Conservation (phyloP, 2,888 invertebrate species). For the Shargacucullia verbasci region DNA sequence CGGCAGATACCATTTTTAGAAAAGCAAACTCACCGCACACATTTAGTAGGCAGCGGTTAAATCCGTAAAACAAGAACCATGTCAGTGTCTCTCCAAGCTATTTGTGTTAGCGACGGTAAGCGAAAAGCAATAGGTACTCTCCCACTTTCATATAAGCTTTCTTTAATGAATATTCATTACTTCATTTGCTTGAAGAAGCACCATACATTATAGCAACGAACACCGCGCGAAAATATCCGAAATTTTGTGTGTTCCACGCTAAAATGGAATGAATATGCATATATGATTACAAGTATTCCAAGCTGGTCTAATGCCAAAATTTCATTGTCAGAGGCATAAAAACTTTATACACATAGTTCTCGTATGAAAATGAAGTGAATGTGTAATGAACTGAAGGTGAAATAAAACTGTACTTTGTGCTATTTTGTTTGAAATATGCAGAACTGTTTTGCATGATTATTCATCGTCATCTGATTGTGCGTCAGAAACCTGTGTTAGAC, state of each 20-base stretch:
- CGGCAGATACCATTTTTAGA: conserved; percentile 9
- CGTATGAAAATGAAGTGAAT: conserved; percentile 45
- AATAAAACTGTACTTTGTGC: conserved; percentile 23
- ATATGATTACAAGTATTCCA: conserved; percentile 56
- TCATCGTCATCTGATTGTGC: too few species aligned
- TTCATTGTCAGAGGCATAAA: conserved; percentile 51
- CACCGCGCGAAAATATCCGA: conserved; percentile 65
- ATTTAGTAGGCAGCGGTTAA: conserved; percentile 20
- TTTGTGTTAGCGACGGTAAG: conserved; percentile 64
- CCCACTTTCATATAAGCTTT: conserved; percentile 69
- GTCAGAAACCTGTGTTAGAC: too few species aligned
- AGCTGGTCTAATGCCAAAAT: conserved; percentile 58
- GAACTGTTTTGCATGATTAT: conserved; percentile 10
- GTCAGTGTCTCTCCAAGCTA: conserved; percentile 58
- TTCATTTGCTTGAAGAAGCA: conserved; percentile 81
- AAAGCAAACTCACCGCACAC: background rate
- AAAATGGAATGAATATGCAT: conserved; percentile 69
- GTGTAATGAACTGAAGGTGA: conserved; percentile 40
- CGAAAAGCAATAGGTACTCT: conserved; percentile 67
- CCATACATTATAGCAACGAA: conserved; percentile 77
- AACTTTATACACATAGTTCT: conserved; percentile 47
- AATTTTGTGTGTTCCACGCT: conserved; percentile 61
- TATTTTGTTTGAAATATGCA: conserved; percentile 22
- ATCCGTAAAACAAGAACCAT: conserved; percentile 48
- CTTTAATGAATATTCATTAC: conserved; percentile 81